Conservation (phyloP, 2,113 vertebrate species). For the Epinephelus lanceolatus region DNA sequence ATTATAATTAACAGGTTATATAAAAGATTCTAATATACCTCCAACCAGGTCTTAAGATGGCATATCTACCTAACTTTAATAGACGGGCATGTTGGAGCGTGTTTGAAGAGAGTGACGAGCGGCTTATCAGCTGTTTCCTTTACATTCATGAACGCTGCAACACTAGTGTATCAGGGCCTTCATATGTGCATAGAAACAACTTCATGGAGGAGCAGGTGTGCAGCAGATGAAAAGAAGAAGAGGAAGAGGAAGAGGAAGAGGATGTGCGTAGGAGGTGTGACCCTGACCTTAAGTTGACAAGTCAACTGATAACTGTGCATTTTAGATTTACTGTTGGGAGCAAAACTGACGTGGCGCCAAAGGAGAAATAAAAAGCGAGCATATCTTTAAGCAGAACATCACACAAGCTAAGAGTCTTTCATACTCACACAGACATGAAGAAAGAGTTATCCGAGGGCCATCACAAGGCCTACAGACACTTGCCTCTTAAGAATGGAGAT, state of each 20-base stretch:
- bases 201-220: not conserved
- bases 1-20: too few species aligned
- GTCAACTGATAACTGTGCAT: not conserved
- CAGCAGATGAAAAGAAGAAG: not conserved
- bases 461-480: conserved; percentile 58
- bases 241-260: not conserved
- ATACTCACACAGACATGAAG: not conserved
- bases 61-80: too few species aligned
- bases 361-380: conserved; percentile 13
- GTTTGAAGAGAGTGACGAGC: too few species aligned
- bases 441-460: conserved; percentile 63
- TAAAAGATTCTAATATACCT: too few species aligned
- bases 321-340: conserved; percentile 14
- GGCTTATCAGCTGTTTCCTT: too few species aligned
- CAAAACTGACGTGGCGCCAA: not conserved
- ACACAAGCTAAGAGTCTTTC: not conserved
- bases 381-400: conserved; percentile 2
- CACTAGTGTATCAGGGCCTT: not conserved
- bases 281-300: conserved; percentile 24
- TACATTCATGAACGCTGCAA: too few species aligned
- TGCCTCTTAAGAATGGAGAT: conserved; percentile 53
- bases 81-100: too few species aligned
- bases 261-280: not conserved
- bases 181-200: not conserved
- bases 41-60: too few species aligned